These are phyloP conservation scores for Parochlus steinenii DNA, from an alignment of 2,888 invertebrate genomes.

Conservation along the genomic window DNA sequence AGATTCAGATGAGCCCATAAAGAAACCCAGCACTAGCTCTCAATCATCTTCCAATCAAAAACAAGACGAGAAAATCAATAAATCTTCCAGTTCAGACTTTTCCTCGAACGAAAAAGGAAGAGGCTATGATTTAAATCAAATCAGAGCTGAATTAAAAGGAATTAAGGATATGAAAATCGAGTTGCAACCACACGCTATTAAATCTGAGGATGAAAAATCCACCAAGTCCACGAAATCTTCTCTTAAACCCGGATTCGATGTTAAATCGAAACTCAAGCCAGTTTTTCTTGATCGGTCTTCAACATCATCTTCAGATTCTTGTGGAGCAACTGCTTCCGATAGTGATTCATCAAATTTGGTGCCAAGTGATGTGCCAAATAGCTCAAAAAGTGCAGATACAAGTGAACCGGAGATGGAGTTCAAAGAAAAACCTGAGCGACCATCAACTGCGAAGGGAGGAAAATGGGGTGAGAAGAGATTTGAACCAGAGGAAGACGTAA, in stretches of 20 bases:
- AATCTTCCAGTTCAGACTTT: slow-evolving; percentile 28
- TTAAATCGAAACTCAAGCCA: slow-evolving; percentile 5
- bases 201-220: slow-evolving; percentile 12
- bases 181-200: slow-evolving; percentile 18
- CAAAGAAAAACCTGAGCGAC: slow-evolving; percentile 7
- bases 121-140: slow-evolving; percentile 72
- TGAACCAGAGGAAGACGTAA: not conserved
- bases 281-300: slow-evolving; percentile 8
- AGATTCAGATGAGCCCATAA: slow-evolving; percentile 34
- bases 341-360: slow-evolving; percentile 11
- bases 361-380: slow-evolving; percentile 11
- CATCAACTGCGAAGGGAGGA: not conserved
- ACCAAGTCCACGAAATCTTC: slow-evolving; percentile 10
- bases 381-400: slow-evolving; percentile 11
- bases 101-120: slow-evolving; percentile 36
- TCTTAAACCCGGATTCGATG: slow-evolving; percentile 6
- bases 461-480: too few species aligned
- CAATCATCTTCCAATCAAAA: slow-evolving; percentile 8
- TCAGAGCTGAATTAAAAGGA: slow-evolving; percentile 68
- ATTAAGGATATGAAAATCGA: slow-evolving; percentile 41
- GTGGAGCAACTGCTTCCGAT: slow-evolving; percentile 7
- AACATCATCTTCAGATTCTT: slow-evolving; percentile 10
- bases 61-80: slow-evolving; percentile 30
- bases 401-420: slow-evolving; percentile 10
- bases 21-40: slow-evolving; percentile 20